A percentile compares a stretch with the other conserved stretches of the same genome.
Evolutionary conservation across 2,888 invertebrate genomes (phyloP).

Genomic region (Lordiphosa andalusiaca): DNA sequence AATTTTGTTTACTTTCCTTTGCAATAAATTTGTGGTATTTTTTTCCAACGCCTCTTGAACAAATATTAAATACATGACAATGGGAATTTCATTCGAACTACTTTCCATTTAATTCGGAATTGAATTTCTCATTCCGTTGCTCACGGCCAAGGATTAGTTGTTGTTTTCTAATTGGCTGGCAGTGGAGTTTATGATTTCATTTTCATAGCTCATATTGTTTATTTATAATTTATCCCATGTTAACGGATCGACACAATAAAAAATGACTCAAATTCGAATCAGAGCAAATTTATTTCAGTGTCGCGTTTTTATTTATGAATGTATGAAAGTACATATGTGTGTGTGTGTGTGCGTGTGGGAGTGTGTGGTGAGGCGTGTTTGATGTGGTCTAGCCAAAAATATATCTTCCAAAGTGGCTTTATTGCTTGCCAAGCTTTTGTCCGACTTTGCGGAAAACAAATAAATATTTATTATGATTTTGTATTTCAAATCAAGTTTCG

Average conservation of each 20-base stretch:
- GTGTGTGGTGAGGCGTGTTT: slow-evolving; percentile 20
- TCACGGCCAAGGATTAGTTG: slow-evolving; percentile 29
- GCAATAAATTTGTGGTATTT: too few relatives aligned
- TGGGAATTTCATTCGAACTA: too few relatives aligned
- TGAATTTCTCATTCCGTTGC: slow-evolving; percentile 35
- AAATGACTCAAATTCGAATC: slow-evolving; percentile 1
- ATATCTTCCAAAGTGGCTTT: slow-evolving; percentile 31
- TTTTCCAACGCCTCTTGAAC: too few relatives aligned
- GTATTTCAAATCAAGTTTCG: slow-evolving; percentile 7
- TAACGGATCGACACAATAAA: slow-evolving; percentile 14
- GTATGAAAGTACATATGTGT: slow-evolving; percentile 11
- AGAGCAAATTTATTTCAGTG: too few relatives aligned
- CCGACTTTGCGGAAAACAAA: slow-evolving; percentile 14
- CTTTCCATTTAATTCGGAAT: too few relatives aligned
- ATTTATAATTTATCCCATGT: slow-evolving; percentile 34
- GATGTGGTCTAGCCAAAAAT: slow-evolving; percentile 57
- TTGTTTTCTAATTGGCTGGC: slow-evolving; percentile 20
- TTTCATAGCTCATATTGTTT: slow-evolving; percentile 27
- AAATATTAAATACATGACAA: too few relatives aligned
- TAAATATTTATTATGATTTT: slow-evolving; percentile 47
- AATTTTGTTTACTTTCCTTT: too few relatives aligned
- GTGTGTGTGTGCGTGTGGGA: not conserved
- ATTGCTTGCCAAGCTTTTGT: slow-evolving; percentile 17
- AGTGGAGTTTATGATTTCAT: slow-evolving; percentile 25
- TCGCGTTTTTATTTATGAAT: slow-evolving; percentile 13